Base-by-base conservation (phyloP, 30 jellyfish, hydroid and myxozoan species). In the Sanderia malayensis region DNA sequence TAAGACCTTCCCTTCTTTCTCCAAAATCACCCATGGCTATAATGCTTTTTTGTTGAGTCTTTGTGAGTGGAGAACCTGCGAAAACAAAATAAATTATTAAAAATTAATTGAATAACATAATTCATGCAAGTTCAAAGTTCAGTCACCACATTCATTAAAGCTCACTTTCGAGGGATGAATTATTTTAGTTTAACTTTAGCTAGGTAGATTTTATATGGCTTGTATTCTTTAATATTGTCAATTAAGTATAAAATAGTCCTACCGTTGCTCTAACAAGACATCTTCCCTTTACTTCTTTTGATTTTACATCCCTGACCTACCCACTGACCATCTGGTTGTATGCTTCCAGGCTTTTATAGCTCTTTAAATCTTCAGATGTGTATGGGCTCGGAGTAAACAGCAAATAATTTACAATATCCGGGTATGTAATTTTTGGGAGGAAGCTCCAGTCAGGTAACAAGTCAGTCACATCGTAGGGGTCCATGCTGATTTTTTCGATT, bases 381-480 rank as follows among this genome's bases (percentile, higher is more conserved):
- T 37, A 74, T 49, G 78, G 86, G 37, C 86, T 28, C 28, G 86
- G 78, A 28, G 41, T n/a, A 34, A 74, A 47, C 69, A 74, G 44
- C 20, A 74, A 34, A 37, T 74, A 59, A n/a, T 46, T 29, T 9
- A 73, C 78, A 17, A 73, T 26, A 27, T 74, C 86, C 0, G 81
- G 74, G 34, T 68, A 68, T 44, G 81, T 30, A 0, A 68, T 34
- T 0, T 0, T 17, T 0, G 81, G 81, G 29, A 30, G 0, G 8
- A 41, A 41, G 55, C 55, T 41, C 55, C 55, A 41, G 55, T 41
- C 55, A 41, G 55, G 55, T 41, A 15, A 41, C 55, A 41, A 41
- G 55, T 41, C 55, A 15, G 55, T 15, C 55, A 41, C 55, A 6
- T 41, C 55, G 55, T 41, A 41, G 8, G 55, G 55, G 55, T 41